Evolutionary conservation across 2,888 invertebrate species (phyloP), one percentile per base, ranked within the genome.

Genomic region (Ectropis crepuscularia): DNA sequence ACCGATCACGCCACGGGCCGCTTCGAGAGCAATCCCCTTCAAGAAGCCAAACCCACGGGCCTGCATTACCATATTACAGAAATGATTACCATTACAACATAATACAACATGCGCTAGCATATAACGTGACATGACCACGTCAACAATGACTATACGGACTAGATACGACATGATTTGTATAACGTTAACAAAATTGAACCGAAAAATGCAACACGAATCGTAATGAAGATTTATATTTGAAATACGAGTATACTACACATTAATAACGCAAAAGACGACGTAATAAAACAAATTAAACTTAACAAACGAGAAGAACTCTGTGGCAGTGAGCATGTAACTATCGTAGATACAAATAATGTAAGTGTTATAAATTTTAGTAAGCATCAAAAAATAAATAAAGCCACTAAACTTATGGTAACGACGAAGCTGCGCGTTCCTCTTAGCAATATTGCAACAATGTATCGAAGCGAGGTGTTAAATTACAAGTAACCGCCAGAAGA

Each of bases 11-110:
- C 74, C 69, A 75, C 75, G 76, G 78, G 76, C 79, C 78, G 77
- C 76, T 75, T 74, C 70, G 74, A 78, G 80, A 78, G 80, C 78
- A 79, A 81, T 80, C 82, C 78, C 78, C 67, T 70, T 68, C 77
- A 79, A 81, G 79, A 79, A 81, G 80, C 79, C 68, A 72, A 67
- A 75, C 81, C 79, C 76, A 77, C 75, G 76, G 75, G 74, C 77
- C 72, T 69, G 69, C 73, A 86, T 87, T 86, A 87, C 81, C 83
- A 86, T 87, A 83, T 85, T 84, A 86, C 81, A 83, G 79, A 83
- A 82, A 85, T 83, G 71, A 86, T 86, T 81, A 83, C 80, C 76
- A 85, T 84, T 84, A 83, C 81, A 82, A 83, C 80, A 78, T 81
- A 78, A 81, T 80, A 76, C 75, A 63, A 58, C 50, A 62, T 48